A percentile compares a stretch with the other conserved stretches of the same genome.
These are phyloP conservation scores for Dugesia japonica DNA, from an alignment of 2,888 invertebrate genomes.

Conservation along the genomic window DNA sequence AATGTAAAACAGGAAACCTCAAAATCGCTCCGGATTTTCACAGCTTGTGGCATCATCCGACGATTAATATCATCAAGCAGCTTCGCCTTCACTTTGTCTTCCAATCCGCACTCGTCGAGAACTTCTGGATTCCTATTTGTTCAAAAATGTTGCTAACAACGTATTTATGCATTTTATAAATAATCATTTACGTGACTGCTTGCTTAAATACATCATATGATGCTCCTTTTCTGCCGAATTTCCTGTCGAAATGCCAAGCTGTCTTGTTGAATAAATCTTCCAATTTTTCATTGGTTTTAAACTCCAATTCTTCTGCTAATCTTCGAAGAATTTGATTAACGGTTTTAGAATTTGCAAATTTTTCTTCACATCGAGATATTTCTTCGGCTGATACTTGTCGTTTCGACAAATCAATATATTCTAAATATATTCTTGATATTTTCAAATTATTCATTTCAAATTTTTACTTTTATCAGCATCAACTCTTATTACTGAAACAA, in stretches of 20 bases:
- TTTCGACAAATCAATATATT: conserved; percentile 96
- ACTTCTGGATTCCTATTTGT: conserved; percentile 69
- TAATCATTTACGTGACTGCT: conserved; percentile 69
- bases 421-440: conserved; percentile 52
- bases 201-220: conserved; percentile 96
- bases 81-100: conserved; percentile 65
- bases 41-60: conserved; percentile 81
- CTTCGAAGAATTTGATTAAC: conserved; percentile 82
- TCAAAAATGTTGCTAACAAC: background rate
- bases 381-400: conserved; percentile 93
- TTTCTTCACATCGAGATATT: conserved; percentile 88
- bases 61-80: conserved; percentile 70
- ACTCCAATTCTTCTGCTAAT: conserved; percentile 80
- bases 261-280: conserved; percentile 86
- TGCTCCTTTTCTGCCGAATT: conserved; percentile 81
- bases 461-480: conserved; percentile 94
- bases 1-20: conserved; percentile 86
- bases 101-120: conserved; percentile 76
- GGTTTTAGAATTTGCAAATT: conserved; percentile 91
- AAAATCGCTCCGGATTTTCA: conserved; percentile 69
- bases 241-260: conserved; percentile 93
- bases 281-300: conserved; percentile 72
- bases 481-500: conserved; percentile 92
- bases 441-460: too few species aligned
- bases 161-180: too few species aligned